Base-by-base conservation (phyloP, 2,113 vertebrate genomes). In the Hippocampus zosterae region DNA sequence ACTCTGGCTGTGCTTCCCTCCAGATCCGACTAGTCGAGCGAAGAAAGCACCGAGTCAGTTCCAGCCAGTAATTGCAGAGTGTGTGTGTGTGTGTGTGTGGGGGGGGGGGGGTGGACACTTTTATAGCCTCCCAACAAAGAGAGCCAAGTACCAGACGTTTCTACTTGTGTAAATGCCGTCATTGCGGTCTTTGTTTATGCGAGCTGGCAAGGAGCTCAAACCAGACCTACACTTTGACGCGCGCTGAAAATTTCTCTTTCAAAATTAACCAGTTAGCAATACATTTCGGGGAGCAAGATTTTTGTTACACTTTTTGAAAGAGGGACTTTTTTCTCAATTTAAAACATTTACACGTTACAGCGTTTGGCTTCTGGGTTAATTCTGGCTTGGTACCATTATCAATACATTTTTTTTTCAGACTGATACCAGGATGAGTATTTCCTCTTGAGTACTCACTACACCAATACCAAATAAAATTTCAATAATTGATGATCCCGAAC, bases 1-100 rank as follows among this genome's bases (percentile, higher is more conserved):
- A 90, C 86, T 87, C 87, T 88, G 73, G 86, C 91, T 86, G 88
- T 69, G 82, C 89, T 88, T 82, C 81, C 75, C 67, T 44, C 77
- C 83, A 85, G 88, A 68, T 88, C 82, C 75, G 70, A 90, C 88
- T 84, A 91, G 82, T 83, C 76, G 83, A 91, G 83, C 77, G 75
- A 86, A 75, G 85, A 89, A 81, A 85, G 60, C 82, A 89, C 81
- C 70, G 85, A 92, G 64, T 73, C 76, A 7, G 16, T 71, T 69
- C 41, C 68, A 74, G 80, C 81, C 79, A 88, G 84, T 75, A 82
- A 78, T 77, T 52, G 21, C 84, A 77, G 75, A 88, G 75, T 79
- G 29, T 27, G 29, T 0, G 29, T 4, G 29, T 29, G 27, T 27
- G 89, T 33, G 66, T 83, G 81, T 86, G 73, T 75, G 74, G 84